Base-by-base conservation (phyloP, 2,113 vertebrate genomes). In the Cyanoliseus patagonus region DNA sequence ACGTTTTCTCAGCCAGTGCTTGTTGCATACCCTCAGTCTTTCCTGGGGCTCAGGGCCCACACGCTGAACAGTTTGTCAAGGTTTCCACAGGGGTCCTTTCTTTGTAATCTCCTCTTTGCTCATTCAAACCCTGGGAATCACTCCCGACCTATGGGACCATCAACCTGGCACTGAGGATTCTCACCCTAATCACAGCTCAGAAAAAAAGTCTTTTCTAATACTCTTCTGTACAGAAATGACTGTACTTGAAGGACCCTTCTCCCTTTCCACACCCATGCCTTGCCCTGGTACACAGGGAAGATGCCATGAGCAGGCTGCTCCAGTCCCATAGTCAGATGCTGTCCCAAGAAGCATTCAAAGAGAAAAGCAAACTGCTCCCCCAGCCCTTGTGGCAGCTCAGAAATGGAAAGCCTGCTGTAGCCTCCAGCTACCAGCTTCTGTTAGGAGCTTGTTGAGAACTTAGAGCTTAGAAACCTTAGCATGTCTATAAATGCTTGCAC, bases 141-240 rank as follows among this genome's bases (percentile, higher is more conserved):
- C 83, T 86, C 64, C 55, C 74, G 30, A 42, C 49, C 28, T 39
- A 75, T 74, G 37, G 9, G 42, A 74, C 79, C 30, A 59, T 39
- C 39, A 53, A 20, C 7, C 23, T 1, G 1, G n/a, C 15, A n/a
- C 42, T 12, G 15, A 89, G 70, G 44, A 88, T 46, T 74, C 49
- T 90, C 17, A 9, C 24, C 75, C 33, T 90, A 94, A 95, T 81
- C 88, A 96, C 24, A 82, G 72, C 90, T 90, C 69, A 84, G 47
- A 82, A 94, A 92, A 64, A 55, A 88, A 92, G 35, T 22, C 39
- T 57, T 81, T 93, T 70, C 42, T 90, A 91, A 90, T 72, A 80
- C 64, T 77, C 33, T 53, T 93, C 76, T 96, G 83, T 44, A 33
- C 35, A 51, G 52, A 78, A 92, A 64, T 41, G 11, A 88, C 12